Conservation (phyloP, 2,113 vertebrate species). For the Lathamus discolor region DNA sequence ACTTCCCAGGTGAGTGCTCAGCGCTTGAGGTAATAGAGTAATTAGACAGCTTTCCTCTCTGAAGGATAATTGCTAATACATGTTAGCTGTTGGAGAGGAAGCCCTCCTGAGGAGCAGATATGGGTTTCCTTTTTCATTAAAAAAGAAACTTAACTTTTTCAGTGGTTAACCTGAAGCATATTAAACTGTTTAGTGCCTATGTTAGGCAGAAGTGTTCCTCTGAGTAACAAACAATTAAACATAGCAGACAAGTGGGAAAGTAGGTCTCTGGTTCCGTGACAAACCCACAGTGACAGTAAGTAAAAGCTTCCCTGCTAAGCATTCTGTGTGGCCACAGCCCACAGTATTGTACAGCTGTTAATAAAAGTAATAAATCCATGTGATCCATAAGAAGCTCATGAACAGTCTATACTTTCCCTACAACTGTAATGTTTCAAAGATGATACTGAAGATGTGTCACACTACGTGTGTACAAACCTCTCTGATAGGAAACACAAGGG, state of each 20-base stretch:
- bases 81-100: slow-evolving; percentile 45
- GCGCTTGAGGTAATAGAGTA: slow-evolving; percentile 62
- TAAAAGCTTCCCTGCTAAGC: neutral
- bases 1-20: slow-evolving; percentile 62
- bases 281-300: neutral
- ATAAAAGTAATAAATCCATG: neutral
- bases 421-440: neutral
- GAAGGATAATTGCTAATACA: slow-evolving; percentile 66
- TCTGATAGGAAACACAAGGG: neutral
- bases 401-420: neutral
- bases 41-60: slow-evolving; percentile 61
- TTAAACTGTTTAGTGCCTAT: slow-evolving; percentile 38
- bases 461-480: neutral
- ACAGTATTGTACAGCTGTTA: neutral
- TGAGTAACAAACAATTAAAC: slow-evolving; percentile 48
- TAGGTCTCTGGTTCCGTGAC: neutral
- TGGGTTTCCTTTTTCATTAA: slow-evolving; percentile 56
- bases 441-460: neutral
- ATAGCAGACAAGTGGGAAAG: neutral
- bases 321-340: neutral
- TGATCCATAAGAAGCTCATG: neutral
- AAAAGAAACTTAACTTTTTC: slow-evolving; percentile 61
- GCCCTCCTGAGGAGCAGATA: slow-evolving; percentile 46
- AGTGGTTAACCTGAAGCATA: slow-evolving; percentile 47
- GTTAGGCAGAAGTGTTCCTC: slow-evolving; percentile 6